Percentiles rank a stretch among this genome's conserved stretches.
phyloP scores from a whole-genome alignment of 2,797 vertebrate genomes.

The Melanotaenia boesemani region DNA sequence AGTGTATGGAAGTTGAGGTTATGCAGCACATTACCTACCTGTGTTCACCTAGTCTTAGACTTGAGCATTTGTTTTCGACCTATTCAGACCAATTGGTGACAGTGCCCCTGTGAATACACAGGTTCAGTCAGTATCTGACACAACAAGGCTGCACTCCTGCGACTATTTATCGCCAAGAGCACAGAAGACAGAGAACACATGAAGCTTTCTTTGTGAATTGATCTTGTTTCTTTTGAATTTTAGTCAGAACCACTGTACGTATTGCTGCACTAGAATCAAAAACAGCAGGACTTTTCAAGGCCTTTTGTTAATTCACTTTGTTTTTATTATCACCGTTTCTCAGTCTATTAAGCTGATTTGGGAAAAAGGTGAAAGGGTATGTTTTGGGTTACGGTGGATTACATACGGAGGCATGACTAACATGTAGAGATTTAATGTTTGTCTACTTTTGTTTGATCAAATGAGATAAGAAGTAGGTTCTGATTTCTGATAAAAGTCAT shows the following conservation, averaged over 20 bases:
- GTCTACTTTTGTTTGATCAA: too few relatives aligned
- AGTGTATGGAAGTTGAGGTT: neutral
- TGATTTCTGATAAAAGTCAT: too few relatives aligned
- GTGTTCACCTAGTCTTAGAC: neutral
- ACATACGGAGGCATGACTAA: too few relatives aligned
- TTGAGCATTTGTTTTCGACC: conserved; percentile 30
- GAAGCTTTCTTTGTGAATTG: too few relatives aligned
- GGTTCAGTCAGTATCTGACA: neutral
- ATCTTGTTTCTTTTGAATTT: neutral
- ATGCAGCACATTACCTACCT: neutral
- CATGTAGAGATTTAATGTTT: too few relatives aligned
- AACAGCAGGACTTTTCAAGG: neutral
- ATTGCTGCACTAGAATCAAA: neutral
- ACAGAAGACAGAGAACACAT: neutral
- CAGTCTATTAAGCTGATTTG: neutral
- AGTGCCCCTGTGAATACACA: conserved; percentile 32
- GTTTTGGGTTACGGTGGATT: too few relatives aligned
- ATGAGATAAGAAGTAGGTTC: too few relatives aligned
- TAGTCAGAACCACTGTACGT: neutral
- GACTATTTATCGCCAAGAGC: conserved; percentile 1
- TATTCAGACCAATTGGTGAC: conserved; percentile 45
- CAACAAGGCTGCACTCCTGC: conserved; percentile 42
- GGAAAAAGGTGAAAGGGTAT: neutral
- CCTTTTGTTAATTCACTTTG: neutral
- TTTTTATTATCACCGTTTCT: neutral